phyloP scores from a whole-genome alignment of 2,888 invertebrate species.

The Pandemis heparana region DNA sequence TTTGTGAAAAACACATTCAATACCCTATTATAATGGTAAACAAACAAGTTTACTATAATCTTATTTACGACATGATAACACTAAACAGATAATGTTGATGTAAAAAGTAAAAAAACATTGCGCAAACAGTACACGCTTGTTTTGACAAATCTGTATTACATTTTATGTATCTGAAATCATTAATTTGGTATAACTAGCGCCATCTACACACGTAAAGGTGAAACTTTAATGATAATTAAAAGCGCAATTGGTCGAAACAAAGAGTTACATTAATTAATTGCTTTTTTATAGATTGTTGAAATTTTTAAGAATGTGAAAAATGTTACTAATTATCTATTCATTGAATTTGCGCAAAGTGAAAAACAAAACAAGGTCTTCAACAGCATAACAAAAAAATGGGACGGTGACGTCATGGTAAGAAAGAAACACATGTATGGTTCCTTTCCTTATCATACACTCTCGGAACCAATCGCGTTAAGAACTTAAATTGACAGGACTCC shows the following conservation, averaged over 20 bases:
- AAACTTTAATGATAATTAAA: slow-evolving; percentile 21
- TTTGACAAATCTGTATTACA: slow-evolving; percentile 11
- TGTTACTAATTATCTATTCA: not conserved
- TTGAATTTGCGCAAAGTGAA: not conserved
- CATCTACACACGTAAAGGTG: slow-evolving; percentile 30
- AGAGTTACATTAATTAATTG: not conserved
- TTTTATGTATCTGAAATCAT: not conserved
- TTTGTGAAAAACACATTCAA: not conserved
- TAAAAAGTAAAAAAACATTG: slow-evolving; percentile 37
- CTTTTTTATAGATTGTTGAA: not conserved
- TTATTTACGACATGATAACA: slow-evolving; percentile 30
- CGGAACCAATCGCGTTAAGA: slow-evolving; percentile 34
- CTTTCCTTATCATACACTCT: slow-evolving; percentile 37
- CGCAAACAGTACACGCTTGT: slow-evolving; percentile 18
- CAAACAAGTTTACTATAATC: slow-evolving; percentile 28
- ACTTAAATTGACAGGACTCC: slow-evolving; percentile 16
- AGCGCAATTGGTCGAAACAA: slow-evolving; percentile 14
- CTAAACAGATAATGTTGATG: slow-evolving; percentile 31
- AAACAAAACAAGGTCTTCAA: slow-evolving; percentile 40
- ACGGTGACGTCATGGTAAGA: slow-evolving; percentile 38
- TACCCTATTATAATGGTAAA: slow-evolving; percentile 17
- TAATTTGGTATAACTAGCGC: slow-evolving; percentile 22
- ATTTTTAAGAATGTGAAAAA: not conserved
- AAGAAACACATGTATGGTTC: slow-evolving; percentile 36
- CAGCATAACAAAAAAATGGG: slow-evolving; percentile 34